These are phyloP conservation scores for Diadromus collaris DNA, from an alignment of 2,888 invertebrate species.

Conservation along the genomic window DNA sequence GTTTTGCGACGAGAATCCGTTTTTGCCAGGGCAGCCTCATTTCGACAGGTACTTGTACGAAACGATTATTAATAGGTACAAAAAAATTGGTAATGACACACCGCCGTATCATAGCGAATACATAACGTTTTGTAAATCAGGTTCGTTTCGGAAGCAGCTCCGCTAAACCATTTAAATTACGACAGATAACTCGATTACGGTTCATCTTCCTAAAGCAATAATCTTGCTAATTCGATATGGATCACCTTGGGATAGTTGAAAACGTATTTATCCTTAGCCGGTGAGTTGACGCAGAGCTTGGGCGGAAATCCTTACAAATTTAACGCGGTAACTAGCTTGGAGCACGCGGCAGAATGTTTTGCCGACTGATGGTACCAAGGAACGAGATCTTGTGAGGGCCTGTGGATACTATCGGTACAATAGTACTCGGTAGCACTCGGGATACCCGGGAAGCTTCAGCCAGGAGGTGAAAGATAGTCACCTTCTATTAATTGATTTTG, in stretches of 20 bases:
- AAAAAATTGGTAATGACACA: constrained; percentile 50
- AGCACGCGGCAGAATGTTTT: neutral
- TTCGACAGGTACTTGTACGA: constrained; percentile 15
- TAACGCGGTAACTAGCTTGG: neutral
- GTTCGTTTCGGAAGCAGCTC: neutral
- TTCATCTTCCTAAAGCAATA: constrained; percentile 6
- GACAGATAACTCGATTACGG: neutral
- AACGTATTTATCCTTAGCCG: constrained; percentile 10
- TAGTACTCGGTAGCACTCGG: neutral
- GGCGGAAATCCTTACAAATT: constrained; percentile 12
- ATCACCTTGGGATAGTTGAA: neutral
- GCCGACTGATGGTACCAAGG: neutral
- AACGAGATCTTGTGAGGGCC: neutral
- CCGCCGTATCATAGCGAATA: constrained; percentile 48
- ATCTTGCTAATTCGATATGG: neutral
- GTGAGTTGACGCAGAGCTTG: constrained; percentile 3
- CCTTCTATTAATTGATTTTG: constrained; percentile 44
- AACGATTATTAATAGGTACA: constrained; percentile 36
- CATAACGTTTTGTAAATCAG: neutral
- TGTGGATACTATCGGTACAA: constrained; percentile 2
- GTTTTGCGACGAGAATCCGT: constrained; percentile 54
- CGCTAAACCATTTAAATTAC: neutral
- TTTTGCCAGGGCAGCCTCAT: constrained; percentile 40
- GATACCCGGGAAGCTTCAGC: neutral
- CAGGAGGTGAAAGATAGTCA: constrained; percentile 21